Base-by-base conservation (phyloP, 2,113 vertebrate species). In the Bolborhynchus lineola region DNA sequence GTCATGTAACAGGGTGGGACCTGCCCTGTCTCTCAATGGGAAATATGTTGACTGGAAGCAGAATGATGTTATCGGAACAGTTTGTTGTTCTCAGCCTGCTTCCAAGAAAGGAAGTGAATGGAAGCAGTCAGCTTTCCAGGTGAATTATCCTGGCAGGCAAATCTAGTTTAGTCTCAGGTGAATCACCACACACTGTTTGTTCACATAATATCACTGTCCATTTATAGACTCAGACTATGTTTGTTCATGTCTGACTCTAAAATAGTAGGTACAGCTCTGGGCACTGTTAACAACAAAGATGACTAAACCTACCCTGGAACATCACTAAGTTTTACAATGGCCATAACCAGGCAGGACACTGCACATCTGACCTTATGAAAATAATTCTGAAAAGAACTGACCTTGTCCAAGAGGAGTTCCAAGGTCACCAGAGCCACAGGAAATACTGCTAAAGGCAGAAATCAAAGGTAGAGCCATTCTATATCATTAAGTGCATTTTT, bases 81-180 rank as follows among this genome's bases (percentile, higher is more conserved):
- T 71, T 94, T 93, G 92, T 88, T 95, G 67, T 76, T 92, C 83
- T 82, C 86, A 88, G 62, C 33, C 77, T 81, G 55, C 83, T 92
- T 92, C 93, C 83, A 94, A 95, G 91, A 96, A 92, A 92, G 76
- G 88, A 95, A 70, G 46, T 95, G 80, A 95, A 91, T 91, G 64
- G 69, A 93, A 89, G 77, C 57, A 95, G 39, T 75, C 86, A 75
- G 72, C 39, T 84, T 62, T 84, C 77, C 94, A 95, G 91, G 92
- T 95, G 76, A 95, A 87, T 86, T 95, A 93, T 68, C 33, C 69
- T 82, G 83, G 80, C 95, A 96, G 77, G 68, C 82, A 39, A 91
- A 93, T 68, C 72, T 80, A 91, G 55, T 78, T 95, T 91, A 92
- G 65, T 89, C 62, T 55, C 77, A 91, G 88, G 86, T 96, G 86